Evolutionary conservation across 30 jellyfish, hydroid and myxozoan species (phyloP).

Genomic region (Chrysaora quinquecirrha): DNA sequence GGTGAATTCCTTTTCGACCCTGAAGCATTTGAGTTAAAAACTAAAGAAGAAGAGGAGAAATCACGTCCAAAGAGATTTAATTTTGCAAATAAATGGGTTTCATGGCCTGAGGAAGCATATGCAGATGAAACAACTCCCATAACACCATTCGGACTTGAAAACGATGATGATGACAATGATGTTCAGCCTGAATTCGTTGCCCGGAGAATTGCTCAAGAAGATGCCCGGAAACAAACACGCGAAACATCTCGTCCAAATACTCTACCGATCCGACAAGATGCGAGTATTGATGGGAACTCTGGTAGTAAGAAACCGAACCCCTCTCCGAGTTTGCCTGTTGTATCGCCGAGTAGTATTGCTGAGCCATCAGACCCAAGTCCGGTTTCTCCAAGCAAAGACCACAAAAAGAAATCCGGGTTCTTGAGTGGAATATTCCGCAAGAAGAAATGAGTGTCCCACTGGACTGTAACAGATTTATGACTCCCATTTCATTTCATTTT

Average conservation of each 20-base stretch:
- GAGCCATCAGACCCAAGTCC: constrained; percentile 2
- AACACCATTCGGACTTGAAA: constrained; percentile 48
- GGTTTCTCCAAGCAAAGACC: constrained; percentile 50
- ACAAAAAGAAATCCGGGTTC: constrained; percentile 53
- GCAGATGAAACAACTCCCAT: constrained; percentile 76
- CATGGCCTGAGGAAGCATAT: constrained; percentile 40
- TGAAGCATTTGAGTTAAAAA: background rate
- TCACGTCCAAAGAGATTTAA: constrained; percentile 33
- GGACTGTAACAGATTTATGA: too few relatives aligned
- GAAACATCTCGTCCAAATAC: constrained; percentile 18
- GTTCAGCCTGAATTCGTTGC: background rate
- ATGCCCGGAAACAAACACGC: background rate
- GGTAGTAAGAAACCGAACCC: background rate
- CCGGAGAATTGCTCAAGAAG: background rate
- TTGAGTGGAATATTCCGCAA: constrained; percentile 57
- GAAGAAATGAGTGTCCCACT: constrained; percentile 30
- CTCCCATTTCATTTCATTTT: too few relatives aligned
- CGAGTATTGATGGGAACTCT: background rate
- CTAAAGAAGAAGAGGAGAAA: background rate
- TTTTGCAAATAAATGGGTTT: constrained; percentile 34
- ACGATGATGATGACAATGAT: background rate
- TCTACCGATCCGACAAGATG: background rate
- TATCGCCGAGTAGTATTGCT: background rate
- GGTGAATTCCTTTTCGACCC: background rate
- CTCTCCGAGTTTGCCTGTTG: background rate